Percentiles rank a stretch among this genome's conserved stretches.
Conservation (phyloP, 2,113 vertebrate genomes). For the Triplophysa rosa region DNA sequence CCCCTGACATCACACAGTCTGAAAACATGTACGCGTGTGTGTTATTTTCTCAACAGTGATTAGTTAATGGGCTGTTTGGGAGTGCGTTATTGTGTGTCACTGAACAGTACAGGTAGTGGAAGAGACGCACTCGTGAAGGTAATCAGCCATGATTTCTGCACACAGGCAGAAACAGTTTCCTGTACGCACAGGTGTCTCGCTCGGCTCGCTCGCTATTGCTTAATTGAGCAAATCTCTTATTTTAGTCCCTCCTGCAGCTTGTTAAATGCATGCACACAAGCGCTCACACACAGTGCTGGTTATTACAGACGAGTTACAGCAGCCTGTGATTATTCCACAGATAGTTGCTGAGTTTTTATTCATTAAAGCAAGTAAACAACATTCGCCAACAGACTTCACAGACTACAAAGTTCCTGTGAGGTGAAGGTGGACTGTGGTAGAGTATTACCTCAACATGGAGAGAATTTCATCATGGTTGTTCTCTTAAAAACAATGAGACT, state of each 20-base stretch:
- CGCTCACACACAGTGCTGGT: background rate
- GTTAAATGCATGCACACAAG: background rate
- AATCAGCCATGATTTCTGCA: constrained; percentile 72
- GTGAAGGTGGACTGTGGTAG: constrained; percentile 5
- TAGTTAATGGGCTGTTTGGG: constrained; percentile 55
- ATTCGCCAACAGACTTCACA: background rate
- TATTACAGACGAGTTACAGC: constrained; percentile 33
- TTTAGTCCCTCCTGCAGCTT: constrained; percentile 72
- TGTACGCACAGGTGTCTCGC: constrained; percentile 74
- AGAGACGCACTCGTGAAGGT: constrained; percentile 62
- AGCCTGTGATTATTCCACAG: constrained; percentile 39
- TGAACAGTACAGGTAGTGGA: constrained; percentile 42
- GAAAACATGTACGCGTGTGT: constrained; percentile 57
- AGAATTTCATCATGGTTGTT: constrained; percentile 10
- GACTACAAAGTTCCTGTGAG: constrained; percentile 1
- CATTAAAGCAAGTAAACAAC: constrained; percentile 18
- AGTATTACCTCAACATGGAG: background rate
- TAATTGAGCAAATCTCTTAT: constrained; percentile 79
- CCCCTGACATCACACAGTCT: constrained; percentile 52
- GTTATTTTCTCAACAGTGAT: constrained; percentile 69
- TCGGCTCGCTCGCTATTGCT: constrained; percentile 72
- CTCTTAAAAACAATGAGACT: background rate
- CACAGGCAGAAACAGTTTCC: constrained; percentile 45
- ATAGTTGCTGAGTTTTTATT: constrained; percentile 28
- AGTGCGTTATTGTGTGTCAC: constrained; percentile 3